A percentile compares a stretch with the other conserved stretches of the same genome.
Evolutionary conservation across 1,140 invertebrate genomes (phyloP).

Genomic region (Penaeus indicus): DNA sequence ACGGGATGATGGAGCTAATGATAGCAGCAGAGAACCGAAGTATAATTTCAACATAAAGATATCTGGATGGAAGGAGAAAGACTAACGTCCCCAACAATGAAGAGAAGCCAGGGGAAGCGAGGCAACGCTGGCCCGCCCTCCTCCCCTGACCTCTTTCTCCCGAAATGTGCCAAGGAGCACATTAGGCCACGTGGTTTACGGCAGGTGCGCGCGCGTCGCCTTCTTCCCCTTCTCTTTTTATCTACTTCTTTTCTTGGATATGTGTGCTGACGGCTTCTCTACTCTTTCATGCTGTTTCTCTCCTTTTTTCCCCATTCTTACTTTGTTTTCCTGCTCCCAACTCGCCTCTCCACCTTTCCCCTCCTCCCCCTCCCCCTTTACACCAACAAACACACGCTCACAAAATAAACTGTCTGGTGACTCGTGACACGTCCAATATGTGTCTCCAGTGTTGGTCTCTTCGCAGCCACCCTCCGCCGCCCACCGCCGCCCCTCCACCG

Average conservation of each 20-base stretch:
- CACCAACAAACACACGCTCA: constrained; percentile 43
- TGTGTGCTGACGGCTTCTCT: not conserved
- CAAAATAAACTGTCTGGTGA: constrained; percentile 27
- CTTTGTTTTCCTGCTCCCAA: not conserved
- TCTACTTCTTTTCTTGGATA: not conserved
- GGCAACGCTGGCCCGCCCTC: no score
- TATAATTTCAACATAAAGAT: no score
- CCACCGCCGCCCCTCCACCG: no score
- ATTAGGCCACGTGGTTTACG: no score
- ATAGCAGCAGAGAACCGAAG: no score
- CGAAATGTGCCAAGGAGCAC: no score
- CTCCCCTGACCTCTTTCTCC: no score
- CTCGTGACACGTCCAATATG: constrained; percentile 41
- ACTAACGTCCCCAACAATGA: no score
- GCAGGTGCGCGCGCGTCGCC: not conserved
- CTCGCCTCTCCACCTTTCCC: not conserved
- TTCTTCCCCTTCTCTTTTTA: no score
- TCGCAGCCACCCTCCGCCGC: not conserved
- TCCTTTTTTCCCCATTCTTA: not conserved
- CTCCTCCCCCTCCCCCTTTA: not conserved
- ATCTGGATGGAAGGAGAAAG: no score
- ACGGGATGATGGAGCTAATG: no score
- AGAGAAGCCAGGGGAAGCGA: no score
- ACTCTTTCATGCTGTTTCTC: not conserved
- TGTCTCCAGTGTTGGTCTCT: constrained; percentile 36